phyloP scores from a whole-genome alignment of 2,888 invertebrate species.

The Phlogophora meticulosa region DNA sequence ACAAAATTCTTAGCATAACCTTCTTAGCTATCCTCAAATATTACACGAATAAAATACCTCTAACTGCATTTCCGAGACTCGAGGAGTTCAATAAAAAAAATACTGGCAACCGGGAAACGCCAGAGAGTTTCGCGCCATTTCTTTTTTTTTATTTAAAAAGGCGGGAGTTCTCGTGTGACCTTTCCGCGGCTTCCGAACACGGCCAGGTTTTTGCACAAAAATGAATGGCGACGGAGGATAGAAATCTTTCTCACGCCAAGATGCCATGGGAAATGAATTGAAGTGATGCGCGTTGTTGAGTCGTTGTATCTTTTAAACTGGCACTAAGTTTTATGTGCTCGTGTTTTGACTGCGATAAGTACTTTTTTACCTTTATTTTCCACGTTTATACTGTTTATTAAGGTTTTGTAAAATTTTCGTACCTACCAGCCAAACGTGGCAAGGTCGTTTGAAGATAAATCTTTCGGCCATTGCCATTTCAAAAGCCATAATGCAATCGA shows the following conservation, averaged over 20 bases:
- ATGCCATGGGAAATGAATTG: constrained; percentile 83
- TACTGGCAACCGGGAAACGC: constrained; percentile 49
- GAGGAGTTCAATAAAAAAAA: constrained; percentile 29
- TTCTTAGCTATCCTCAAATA: not conserved
- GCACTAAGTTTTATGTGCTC: constrained; percentile 32
- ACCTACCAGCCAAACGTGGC: not conserved
- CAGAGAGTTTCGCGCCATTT: constrained; percentile 60
- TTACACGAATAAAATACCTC: not conserved
- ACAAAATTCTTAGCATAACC: not conserved
- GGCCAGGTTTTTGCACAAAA: constrained; percentile 83
- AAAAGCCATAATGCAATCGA: constrained; percentile 14
- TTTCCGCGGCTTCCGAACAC: constrained; percentile 81
- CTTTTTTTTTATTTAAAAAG: constrained; percentile 74
- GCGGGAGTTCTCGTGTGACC: constrained; percentile 86
- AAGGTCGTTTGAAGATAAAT: constrained; percentile 6
- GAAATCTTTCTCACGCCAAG: constrained; percentile 88
- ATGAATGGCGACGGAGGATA: constrained; percentile 84
- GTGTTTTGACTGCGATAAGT: constrained; percentile 43
- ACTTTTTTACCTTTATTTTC: constrained; percentile 19
- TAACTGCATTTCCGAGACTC: constrained; percentile 21
- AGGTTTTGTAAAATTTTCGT: not conserved
- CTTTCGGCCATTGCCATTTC: constrained; percentile 27
- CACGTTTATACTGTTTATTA: constrained; percentile 10
- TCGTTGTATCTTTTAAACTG: constrained; percentile 53
- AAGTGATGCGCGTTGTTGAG: constrained; percentile 68